phyloP scores from a whole-genome alignment of 2,113 vertebrate species.

The Syngnathoides biaculeatus region DNA sequence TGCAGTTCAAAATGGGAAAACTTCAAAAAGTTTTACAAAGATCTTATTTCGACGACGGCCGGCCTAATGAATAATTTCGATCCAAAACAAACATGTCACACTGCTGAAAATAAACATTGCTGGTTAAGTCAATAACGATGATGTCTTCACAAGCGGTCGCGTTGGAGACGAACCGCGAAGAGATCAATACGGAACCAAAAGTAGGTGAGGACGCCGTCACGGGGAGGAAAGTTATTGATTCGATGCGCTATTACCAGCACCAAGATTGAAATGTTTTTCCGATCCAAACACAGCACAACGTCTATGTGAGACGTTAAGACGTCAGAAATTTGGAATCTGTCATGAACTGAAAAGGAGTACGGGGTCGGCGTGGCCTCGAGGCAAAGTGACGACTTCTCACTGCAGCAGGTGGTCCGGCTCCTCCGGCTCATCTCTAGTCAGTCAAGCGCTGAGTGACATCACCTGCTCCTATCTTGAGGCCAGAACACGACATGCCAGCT shows the following conservation, averaged over 20 bases:
- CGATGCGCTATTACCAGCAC: background rate
- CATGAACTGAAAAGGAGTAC: conserved; percentile 12
- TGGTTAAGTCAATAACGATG: conserved; percentile 13
- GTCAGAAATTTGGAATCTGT: background rate
- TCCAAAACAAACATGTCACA: background rate
- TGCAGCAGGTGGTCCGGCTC: conserved; percentile 29
- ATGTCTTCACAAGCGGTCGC: conserved; percentile 29
- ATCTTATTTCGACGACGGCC: background rate
- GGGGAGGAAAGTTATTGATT: conserved; percentile 36
- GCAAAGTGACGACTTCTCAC: conserved; percentile 25
- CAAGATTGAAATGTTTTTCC: background rate
- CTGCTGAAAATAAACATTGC: background rate
- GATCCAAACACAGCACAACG: background rate
- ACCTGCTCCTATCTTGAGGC: conserved; percentile 13
- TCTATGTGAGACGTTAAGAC: background rate
- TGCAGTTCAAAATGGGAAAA: background rate
- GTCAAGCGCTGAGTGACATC: conserved; percentile 20
- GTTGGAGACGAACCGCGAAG: conserved; percentile 23
- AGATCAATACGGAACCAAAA: conserved; percentile 37
- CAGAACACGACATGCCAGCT: background rate
- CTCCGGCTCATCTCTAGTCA: conserved; percentile 16
- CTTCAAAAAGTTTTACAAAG: background rate
- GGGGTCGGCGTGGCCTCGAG: conserved; percentile 13
- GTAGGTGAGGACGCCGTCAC: conserved; percentile 24
- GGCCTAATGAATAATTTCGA: background rate